Conservation (phyloP, 1,140 invertebrate species). For the Drosophila sp. region DNA sequence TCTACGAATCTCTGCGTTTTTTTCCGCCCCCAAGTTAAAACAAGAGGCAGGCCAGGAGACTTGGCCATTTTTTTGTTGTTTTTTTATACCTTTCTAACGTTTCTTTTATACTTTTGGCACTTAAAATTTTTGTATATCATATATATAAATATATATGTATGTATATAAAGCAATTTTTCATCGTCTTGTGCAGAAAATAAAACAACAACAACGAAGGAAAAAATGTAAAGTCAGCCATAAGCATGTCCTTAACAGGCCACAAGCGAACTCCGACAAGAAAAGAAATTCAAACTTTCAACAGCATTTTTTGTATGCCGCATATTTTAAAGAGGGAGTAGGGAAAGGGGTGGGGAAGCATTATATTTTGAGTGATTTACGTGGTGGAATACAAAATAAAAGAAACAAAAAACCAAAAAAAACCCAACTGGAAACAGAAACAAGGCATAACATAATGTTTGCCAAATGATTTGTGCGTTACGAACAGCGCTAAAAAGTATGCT, state of each 20-base stretch:
- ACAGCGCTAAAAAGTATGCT: constrained; percentile 69
- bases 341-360: constrained; percentile 41
- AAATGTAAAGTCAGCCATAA: constrained; percentile 10
- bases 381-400: constrained; percentile 14
- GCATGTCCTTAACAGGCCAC: constrained; percentile 11
- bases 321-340: not conserved
- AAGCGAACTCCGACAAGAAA: constrained; percentile 14
- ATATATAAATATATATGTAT: constrained; percentile 26
- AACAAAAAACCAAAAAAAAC: constrained; percentile 34
- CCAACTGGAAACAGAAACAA: constrained; percentile 26
- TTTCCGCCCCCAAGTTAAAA: not conserved
- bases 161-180: constrained; percentile 54
- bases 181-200: constrained; percentile 47
- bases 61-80: not conserved
- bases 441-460: constrained; percentile 21
- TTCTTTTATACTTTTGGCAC: constrained; percentile 8
- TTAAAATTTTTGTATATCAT: not conserved
- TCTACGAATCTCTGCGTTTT: not conserved
- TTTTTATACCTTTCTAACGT: not conserved
- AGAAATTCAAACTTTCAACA: constrained; percentile 47
- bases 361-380: constrained; percentile 76
- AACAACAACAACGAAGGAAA: not conserved
- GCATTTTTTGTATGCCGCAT: constrained; percentile 5
- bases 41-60: not conserved
- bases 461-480: constrained; percentile 27